Evolutionary conservation across 1,140 invertebrate species (phyloP).

Genomic region (Telenomus remus): DNA sequence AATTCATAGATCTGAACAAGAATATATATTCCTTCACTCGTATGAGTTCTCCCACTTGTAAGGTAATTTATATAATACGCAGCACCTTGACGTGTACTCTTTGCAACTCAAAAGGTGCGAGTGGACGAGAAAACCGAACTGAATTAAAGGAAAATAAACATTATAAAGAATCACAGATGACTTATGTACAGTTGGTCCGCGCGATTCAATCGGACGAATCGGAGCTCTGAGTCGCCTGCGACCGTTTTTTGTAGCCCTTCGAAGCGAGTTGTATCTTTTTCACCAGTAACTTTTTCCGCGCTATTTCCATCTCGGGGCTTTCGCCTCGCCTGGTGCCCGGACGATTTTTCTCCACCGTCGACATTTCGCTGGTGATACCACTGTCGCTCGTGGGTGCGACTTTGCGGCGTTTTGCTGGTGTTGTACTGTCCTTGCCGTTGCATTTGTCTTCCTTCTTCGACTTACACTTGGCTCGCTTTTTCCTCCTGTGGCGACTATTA

Average conservation of each 20-base stretch:
- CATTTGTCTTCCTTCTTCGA: not conserved
- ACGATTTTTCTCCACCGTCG: slow-evolving; percentile 61
- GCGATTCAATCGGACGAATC: slow-evolving; percentile 33
- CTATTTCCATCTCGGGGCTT: slow-evolving; percentile 65
- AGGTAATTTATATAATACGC: no score
- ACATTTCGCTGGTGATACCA: slow-evolving; percentile 66
- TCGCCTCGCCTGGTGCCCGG: slow-evolving; percentile 38
- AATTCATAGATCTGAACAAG: no score
- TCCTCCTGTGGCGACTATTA: slow-evolving; percentile 24
- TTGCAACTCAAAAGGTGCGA: no score
- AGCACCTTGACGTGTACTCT: no score
- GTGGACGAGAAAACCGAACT: no score
- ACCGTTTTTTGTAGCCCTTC: slow-evolving; percentile 66
- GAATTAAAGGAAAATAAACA: slow-evolving; percentile 8
- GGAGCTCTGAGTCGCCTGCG: slow-evolving; percentile 20
- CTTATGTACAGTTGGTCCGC: slow-evolving; percentile 24
- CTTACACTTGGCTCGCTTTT: slow-evolving; percentile 19
- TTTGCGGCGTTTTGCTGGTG: slow-evolving; percentile 28
- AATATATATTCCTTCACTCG: no score
- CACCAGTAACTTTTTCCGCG: slow-evolving; percentile 56
- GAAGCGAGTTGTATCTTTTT: slow-evolving; percentile 65
- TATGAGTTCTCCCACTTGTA: no score
- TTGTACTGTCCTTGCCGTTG: not conserved
- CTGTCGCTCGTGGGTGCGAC: slow-evolving; percentile 64
- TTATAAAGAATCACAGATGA: slow-evolving; percentile 44